Base-by-base conservation (phyloP, 2,888 invertebrate genomes). In the Tetanocera ferruginea region DNA sequence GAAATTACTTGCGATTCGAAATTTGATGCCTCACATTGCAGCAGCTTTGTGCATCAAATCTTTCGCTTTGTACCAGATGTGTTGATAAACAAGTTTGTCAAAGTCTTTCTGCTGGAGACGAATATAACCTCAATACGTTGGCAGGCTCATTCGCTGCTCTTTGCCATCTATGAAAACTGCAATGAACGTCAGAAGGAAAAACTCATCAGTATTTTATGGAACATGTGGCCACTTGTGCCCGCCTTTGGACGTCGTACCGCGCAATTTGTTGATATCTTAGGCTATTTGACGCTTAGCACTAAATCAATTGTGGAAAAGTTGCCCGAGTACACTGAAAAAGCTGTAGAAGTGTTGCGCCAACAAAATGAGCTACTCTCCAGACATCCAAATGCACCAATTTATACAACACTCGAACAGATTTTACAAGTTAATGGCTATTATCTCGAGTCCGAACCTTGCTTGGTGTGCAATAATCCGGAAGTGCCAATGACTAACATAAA, bases 381-480 rank as follows among this genome's bases (percentile, higher is more conserved):
- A 76, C 98, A 98, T 91, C 97, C 98, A 8, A 98, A 98, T 91
- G 97, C 97, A 0, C 95, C 95, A 79, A 92, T 98, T 55, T 98
- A 98, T 90, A 95, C 96, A 0, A 95, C 97, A 66, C 91, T 98
- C 77, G 95, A 97, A 74, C 96, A 97, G n/a, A 96, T 96, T 86
- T 96, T 98, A 0, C 98, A 98, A 87, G 93, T 98, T 66, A 98
- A 98, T 87, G 98, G 98, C 0, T 98, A 96, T 90, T 99, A 97
- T 89, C 91, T 99, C 80, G 98, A 99, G 91, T 97, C 97, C 28
- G 98, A 98, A 88, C 99, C 99, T 0, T 99, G 99, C 86, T 93
- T 98, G 77, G 98, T 98, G 0, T 99, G 99, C 90, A 98, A 98
- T 90, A 98, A 98, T 91, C 98, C 98, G 0, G 98, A 99, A 90